A percentile compares a stretch with the other conserved stretches of the same genome.
Conservation (phyloP, 92 coral and sea anemone species). For the Heliopora coerulea region DNA sequence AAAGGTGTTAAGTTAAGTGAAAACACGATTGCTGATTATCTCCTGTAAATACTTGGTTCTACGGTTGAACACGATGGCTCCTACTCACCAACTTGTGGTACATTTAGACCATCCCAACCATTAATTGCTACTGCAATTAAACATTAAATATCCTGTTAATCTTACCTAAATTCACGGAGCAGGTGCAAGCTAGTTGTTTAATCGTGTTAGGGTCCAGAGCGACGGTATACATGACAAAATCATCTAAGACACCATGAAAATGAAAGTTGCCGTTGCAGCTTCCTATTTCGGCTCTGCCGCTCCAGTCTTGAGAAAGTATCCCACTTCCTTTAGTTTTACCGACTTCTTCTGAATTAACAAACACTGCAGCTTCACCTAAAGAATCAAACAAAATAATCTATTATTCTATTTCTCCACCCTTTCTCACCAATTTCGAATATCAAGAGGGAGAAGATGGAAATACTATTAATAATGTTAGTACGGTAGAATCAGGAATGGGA, state of each 20-base stretch:
- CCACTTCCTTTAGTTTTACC: conserved; percentile 57
- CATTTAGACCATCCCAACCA: no score
- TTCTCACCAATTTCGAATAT: no score
- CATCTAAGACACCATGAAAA: conserved; percentile 65
- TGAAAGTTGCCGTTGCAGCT: conserved; percentile 67
- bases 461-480: no score
- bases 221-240: conserved; percentile 63
- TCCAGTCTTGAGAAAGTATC: conserved; percentile 63
- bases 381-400: no score
- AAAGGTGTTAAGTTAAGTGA: no score
- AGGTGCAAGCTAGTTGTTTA: conserved; percentile 65
- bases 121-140: background rate
- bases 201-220: conserved; percentile 57
- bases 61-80: no score
- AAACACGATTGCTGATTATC: no score
- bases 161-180: conserved; percentile 46
- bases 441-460: no score
- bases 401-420: no score
- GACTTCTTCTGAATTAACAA: conserved; percentile 54
- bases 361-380: conserved; percentile 60
- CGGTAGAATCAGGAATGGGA: no score
- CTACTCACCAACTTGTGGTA: no score
- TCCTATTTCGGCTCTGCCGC: conserved; percentile 63
- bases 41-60: no score
- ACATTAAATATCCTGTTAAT: conserved; percentile 10